These are phyloP conservation scores for Malurus melanocephalus DNA, from an alignment of 2,113 vertebrate species.

Conservation along the genomic window DNA sequence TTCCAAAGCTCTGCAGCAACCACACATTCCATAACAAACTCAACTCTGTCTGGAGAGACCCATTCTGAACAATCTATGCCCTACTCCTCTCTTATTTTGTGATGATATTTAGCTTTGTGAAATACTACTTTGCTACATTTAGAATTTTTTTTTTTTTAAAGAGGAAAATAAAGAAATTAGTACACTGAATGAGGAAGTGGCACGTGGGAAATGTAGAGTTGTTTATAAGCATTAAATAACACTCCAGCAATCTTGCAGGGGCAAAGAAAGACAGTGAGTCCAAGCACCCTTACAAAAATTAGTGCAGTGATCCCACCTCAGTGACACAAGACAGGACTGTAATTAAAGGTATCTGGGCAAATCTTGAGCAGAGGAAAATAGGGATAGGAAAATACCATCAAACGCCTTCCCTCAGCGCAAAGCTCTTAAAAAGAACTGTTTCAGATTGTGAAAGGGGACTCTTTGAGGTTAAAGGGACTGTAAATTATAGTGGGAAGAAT, in stretches of 20 bases:
- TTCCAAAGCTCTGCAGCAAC: not conserved
- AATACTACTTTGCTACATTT: not conserved
- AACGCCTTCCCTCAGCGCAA: not conserved
- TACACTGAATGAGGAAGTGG: not conserved
- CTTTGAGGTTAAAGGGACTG: not conserved
- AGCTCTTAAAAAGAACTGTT: not conserved
- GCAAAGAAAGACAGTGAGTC: not conserved
- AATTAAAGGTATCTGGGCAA: not conserved
- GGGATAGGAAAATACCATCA: not conserved
- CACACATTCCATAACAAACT: not conserved
- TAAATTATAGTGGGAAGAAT: not conserved
- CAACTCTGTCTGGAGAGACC: not conserved
- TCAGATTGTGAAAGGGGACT: not conserved
- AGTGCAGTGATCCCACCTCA: not conserved
- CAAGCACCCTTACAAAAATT: slow-evolving; percentile 5
- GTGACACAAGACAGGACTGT: not conserved
- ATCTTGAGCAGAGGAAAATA: not conserved
- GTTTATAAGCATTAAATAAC: slow-evolving; percentile 15
- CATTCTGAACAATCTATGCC: not conserved
- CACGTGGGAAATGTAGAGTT: not conserved
- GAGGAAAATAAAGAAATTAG: not conserved
- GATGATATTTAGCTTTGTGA: not conserved
- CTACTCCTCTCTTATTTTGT: not conserved
- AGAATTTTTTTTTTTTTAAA: not conserved
- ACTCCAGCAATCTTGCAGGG: not conserved